Evolutionary conservation across 2,888 invertebrate species (phyloP), one percentile per base, ranked within the genome.

Genomic region (Matsumyia berberina): DNA sequence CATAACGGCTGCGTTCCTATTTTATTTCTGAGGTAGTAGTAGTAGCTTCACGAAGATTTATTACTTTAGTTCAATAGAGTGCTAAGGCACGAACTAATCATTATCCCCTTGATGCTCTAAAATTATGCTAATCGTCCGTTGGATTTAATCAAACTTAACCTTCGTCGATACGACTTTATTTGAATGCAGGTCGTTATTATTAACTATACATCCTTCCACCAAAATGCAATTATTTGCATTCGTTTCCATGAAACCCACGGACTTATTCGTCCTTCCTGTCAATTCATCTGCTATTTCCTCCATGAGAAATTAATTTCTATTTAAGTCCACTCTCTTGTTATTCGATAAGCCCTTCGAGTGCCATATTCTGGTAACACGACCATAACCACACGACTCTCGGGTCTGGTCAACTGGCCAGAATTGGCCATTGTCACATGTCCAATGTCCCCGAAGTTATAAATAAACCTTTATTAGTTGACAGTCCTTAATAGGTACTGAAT

Each of bases 381-480:
- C 53, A 37, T 44, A 9, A 42, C 24, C 24, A 24, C 24, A 42
- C 11, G 24, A 42, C 51, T 15, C 9, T 19, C 33, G 12, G 29
- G 7, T 12, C 19, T 19, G 46, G 72, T 12, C 51, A 42, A 64
- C 12, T 6, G n/a, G 11, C 8, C 19, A 24, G 19, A 62, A 60
- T 46, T 42, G 42, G 37, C 37, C 57, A 51, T 11, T 60, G 58
- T 42, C 67, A 37, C 42, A 33, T 57, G 57, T 42, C 19, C 12
- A n/a, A 42, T 6, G 15, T 5, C 31, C 15, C 42, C 24, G 4
- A 51, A 37, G 58, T 66, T 77, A 72, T 82, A 77, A 77, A 82
- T 72, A 72, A 70, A 72, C 72, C 33, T 77, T 82, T 78, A 82
- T 82, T 72, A 66, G 82, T 78, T 66, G 70, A 67, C 70, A 81